These are phyloP conservation scores for Nasonia oneida DNA, from an alignment of 2,888 invertebrate species.

Conservation along the genomic window DNA sequence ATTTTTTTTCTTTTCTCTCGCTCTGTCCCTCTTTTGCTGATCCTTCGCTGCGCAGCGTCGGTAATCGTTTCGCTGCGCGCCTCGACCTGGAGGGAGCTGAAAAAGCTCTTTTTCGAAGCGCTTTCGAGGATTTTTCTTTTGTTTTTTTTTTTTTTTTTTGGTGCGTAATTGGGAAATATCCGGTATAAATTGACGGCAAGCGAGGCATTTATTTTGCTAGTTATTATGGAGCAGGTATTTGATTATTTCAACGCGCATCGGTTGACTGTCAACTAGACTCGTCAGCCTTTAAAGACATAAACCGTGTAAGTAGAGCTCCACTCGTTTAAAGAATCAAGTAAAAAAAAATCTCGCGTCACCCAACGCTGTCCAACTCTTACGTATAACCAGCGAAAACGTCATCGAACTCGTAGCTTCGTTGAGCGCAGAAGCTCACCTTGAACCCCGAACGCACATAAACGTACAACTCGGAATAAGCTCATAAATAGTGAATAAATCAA, in stretches of 20 bases:
- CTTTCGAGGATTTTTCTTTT: too few species aligned
- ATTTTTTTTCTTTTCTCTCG: background rate
- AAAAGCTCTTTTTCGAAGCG: background rate
- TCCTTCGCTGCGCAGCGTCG: background rate
- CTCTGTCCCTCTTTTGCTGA: background rate
- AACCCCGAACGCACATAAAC: background rate
- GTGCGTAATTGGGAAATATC: too few species aligned
- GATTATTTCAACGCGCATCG: too few species aligned
- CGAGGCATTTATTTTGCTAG: too few species aligned
- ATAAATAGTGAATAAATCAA: constrained; percentile 24
- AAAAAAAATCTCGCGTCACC: background rate
- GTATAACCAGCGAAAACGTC: background rate
- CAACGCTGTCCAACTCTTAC: background rate
- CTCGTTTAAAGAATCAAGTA: too few species aligned
- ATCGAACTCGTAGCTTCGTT: background rate
- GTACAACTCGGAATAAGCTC: background rate
- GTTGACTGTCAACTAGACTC: too few species aligned
- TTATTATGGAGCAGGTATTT: too few species aligned
- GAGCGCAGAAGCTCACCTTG: background rate
- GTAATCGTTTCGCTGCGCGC: background rate
- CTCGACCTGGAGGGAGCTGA: background rate
- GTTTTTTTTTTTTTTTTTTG: too few species aligned
- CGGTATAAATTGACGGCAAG: too few species aligned
- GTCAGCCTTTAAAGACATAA: too few species aligned
- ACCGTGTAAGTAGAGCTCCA: too few species aligned